Conservation (phyloP, 1,140 invertebrate species). For the Sinonovacula constricta region DNA sequence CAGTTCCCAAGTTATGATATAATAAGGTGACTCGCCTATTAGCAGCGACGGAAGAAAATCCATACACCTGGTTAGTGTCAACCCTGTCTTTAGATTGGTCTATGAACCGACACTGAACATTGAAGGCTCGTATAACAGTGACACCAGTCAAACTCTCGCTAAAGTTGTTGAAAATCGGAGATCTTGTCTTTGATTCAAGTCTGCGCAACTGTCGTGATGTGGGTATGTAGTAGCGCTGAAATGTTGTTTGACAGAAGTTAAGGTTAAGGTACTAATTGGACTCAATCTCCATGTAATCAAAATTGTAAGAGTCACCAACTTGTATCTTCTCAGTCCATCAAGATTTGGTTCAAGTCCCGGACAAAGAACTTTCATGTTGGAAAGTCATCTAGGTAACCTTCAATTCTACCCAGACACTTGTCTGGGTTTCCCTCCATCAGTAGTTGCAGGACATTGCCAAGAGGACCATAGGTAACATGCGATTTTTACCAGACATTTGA, state of each 20-base stretch:
- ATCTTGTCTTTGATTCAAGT: conserved; percentile 79
- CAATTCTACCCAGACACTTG: too few species aligned
- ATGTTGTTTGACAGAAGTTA: too few species aligned
- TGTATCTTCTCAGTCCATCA: too few species aligned
- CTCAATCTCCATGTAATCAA: too few species aligned
- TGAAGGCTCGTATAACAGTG: conserved; percentile 81
- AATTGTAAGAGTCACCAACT: too few species aligned
- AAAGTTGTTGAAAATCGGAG: conserved; percentile 81
- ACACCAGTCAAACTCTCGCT: conserved; percentile 80
- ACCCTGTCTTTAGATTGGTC: conserved; percentile 76
- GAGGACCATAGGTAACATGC: too few species aligned
- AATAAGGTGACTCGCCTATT: conserved; percentile 70
- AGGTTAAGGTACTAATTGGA: too few species aligned
- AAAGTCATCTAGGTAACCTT: neutral
- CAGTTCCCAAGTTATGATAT: too few species aligned
- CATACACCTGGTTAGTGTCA: conserved; percentile 71
- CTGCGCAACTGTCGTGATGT: conserved; percentile 83
- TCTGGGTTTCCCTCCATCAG: too few species aligned
- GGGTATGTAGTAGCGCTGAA: conserved; percentile 93
- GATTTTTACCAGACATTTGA: too few species aligned
- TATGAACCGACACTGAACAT: conserved; percentile 79
- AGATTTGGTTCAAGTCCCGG: neutral
- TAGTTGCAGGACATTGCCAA: too few species aligned
- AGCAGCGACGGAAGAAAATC: conserved; percentile 65
- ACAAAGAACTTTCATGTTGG: too few species aligned